Conservation (phyloP, 2,113 vertebrate species). For the Urocolius indicus region DNA sequence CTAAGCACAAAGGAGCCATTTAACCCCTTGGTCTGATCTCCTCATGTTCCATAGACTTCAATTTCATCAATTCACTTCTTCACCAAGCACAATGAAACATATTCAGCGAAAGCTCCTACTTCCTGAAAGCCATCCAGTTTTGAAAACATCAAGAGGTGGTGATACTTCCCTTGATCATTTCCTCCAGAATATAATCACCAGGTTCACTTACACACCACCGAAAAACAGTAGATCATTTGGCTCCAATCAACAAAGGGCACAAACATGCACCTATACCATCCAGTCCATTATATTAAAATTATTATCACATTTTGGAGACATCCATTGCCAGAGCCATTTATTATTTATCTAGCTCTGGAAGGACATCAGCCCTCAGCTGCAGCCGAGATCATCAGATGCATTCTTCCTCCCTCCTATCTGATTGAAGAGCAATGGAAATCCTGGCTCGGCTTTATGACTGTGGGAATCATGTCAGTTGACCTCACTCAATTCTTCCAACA, state of each 20-base stretch:
- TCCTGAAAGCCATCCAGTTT: not conserved
- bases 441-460: not conserved
- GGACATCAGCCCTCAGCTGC: not conserved
- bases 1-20: not conserved
- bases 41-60: not conserved
- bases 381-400: not conserved
- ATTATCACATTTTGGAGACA: not conserved
- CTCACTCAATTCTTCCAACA: conserved; percentile 24
- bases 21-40: not conserved
- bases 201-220: not conserved
- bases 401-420: not conserved
- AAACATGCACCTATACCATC: not conserved
- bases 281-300: not conserved
- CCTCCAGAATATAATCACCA: not conserved
- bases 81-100: not conserved
- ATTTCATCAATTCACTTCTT: not conserved
- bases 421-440: conserved; percentile 8
- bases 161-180: not conserved
- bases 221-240: not conserved
- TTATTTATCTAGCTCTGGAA: conserved; percentile 46
- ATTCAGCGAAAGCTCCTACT: not conserved
- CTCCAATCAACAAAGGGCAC: not conserved
- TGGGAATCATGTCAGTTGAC: not conserved
- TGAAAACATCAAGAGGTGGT: not conserved
- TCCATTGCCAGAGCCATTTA: not conserved